Evolutionary conservation across 2,888 invertebrate genomes (phyloP).

Genomic region (Strigamia maritima): DNA sequence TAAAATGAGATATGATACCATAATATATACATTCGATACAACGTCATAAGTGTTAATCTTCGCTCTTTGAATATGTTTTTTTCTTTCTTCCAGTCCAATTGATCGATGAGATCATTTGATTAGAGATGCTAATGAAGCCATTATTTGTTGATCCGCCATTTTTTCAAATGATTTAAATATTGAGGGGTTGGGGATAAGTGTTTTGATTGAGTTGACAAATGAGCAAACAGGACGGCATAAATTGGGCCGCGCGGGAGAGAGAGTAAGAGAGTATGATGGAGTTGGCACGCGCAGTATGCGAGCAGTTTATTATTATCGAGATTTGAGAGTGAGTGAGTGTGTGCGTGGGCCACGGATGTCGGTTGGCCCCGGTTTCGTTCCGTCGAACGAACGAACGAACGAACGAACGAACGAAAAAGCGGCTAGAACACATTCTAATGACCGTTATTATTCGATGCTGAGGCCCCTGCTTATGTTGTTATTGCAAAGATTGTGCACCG

Average conservation of each 20-base stretch:
- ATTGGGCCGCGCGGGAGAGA: neutral
- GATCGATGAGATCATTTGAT: neutral
- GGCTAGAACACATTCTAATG: conserved; percentile 8
- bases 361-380: neutral
- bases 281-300: conserved; percentile 7
- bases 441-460: conserved; percentile 15
- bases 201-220: conserved; percentile 21
- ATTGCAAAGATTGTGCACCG: conserved; percentile 23
- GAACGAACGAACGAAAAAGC: no score
- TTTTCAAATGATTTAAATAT: neutral
- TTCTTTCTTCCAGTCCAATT: neutral
- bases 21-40: no score
- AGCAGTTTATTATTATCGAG: conserved; percentile 11
- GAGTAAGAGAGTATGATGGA: neutral
- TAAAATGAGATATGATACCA: no score
- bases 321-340: neutral
- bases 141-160: neutral
- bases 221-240: neutral
- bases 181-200: conserved; percentile 11
- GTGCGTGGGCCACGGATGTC: neutral
- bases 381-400: no score
- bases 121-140: neutral
- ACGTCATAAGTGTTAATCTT: no score
- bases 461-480: conserved; percentile 23
- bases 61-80: no score